Evolutionary conservation across 2,113 vertebrate species (phyloP).

Genomic region (Leuciscus idus): DNA sequence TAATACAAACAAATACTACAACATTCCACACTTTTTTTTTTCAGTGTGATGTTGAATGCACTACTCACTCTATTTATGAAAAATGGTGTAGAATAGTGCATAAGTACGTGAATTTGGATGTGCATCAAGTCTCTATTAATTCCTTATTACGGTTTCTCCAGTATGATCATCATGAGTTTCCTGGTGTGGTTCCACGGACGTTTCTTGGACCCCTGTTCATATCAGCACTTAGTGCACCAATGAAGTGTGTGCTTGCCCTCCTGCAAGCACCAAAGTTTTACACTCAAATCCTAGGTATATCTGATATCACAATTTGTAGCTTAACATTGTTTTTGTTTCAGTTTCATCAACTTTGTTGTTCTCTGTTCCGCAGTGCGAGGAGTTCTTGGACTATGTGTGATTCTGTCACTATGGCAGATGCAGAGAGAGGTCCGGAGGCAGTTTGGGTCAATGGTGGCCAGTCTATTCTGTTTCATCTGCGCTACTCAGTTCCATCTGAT

Average conservation of each 20-base stretch:
- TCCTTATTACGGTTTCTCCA: slow-evolving; percentile 66
- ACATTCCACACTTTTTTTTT: no score
- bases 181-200: slow-evolving; percentile 93
- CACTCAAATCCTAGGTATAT: slow-evolving; percentile 76
- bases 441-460: slow-evolving; percentile 85
- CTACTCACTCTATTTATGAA: no score
- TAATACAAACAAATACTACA: no score
- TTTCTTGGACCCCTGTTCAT: slow-evolving; percentile 90
- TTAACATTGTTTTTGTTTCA: not conserved
- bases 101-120: no score
- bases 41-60: no score
- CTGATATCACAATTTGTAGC: not conserved
- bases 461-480: slow-evolving; percentile 86
- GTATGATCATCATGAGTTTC: slow-evolving; percentile 96
- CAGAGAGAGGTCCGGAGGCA: slow-evolving; percentile 86
- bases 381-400: slow-evolving; percentile 82
- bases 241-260: slow-evolving; percentile 75
- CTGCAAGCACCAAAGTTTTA: slow-evolving; percentile 86
- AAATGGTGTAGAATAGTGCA: no score
- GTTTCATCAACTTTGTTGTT: not conserved
- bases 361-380: slow-evolving; percentile 81
- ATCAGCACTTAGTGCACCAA: slow-evolving; percentile 81
- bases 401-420: slow-evolving; percentile 84
- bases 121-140: not conserved
- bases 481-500: slow-evolving; percentile 94